phyloP scores from a whole-genome alignment of 2,888 invertebrate species.

The Stenurella melanura region DNA sequence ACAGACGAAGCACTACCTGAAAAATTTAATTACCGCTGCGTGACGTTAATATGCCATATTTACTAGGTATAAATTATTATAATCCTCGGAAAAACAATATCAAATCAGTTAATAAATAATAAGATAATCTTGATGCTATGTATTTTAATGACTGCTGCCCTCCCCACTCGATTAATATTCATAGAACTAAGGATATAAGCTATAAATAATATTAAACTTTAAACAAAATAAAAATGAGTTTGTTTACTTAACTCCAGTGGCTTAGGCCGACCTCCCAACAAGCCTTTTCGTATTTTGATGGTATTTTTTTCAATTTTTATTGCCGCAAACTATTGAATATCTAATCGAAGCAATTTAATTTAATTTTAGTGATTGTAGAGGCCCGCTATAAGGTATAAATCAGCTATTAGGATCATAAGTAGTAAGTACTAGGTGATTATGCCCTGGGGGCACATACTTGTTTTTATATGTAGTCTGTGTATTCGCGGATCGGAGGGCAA shows the following conservation, averaged over 20 bases:
- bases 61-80: not conserved
- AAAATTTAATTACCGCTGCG: too few relatives aligned
- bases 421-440: constrained; percentile 47
- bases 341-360: constrained; percentile 53
- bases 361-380: constrained; percentile 54
- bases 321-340: constrained; percentile 40
- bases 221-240: not conserved
- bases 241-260: constrained; percentile 19
- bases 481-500: not conserved
- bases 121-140: not conserved
- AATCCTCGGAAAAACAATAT: not conserved
- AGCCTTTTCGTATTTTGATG: constrained; percentile 10
- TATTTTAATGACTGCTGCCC: not conserved
- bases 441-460: constrained; percentile 16
- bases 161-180: constrained; percentile 10
- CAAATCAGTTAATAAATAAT: not conserved
- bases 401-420: constrained; percentile 46
- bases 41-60: not conserved
- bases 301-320: constrained; percentile 24
- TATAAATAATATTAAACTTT: constrained; percentile 2
- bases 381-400: constrained; percentile 41
- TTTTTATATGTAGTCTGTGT: not conserved
- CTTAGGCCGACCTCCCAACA: constrained; percentile 28
- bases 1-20: too few relatives aligned
- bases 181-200: constrained; percentile 6